Base-by-base conservation (phyloP, 2,888 invertebrate genomes). In the Oligia strigilis region DNA sequence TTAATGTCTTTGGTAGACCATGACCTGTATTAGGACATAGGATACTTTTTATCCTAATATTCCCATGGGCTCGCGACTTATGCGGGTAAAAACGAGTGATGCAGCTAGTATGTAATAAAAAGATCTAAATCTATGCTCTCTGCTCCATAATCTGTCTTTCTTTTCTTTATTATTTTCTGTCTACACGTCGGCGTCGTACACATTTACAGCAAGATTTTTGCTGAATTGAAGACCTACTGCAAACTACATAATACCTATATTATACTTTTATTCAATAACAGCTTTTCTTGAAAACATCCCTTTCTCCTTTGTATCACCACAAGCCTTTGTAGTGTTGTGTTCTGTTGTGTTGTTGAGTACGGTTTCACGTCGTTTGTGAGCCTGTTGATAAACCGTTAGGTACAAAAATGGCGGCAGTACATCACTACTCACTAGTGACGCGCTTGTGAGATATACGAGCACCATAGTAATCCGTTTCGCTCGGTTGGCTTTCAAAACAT, bases 391-490 rank as follows among this genome's bases (percentile, higher is more conserved):
- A 79, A 80, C 75, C 36, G 77, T 77, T 77, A 64, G 76, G 69
- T 75, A 72, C 80, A 87, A 87, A 87, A 87, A 84, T 84, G 80
- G 82, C 60, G 62, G 49, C 64, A 40, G 78, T 85, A 84, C 80
- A 81, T 87, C 87, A 87, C 80, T 72, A 81, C 69, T 81, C 87
- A 79, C 77, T 66, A 82, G 76, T 81, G 82, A 72, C 76, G 82
- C 19, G 58, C 52, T 70, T 74, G 83, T 75, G 73, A 78, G 76
- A 65, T 74, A 79, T 62, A 75, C 70, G 77, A 84, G 84, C 73
- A 60, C 77, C 70, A 52, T n/a, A 80, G 82, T 84, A 82, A 87
- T 87, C 67, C 36, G 71, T 86, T 86, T 82, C 78, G 43, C 88
- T 87, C 80, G 74, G 82, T 73, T 86, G 77, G 72, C 78, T 85